Evolutionary conservation across 1,140 invertebrate genomes (phyloP).

Genomic region (Vanessa atalanta): DNA sequence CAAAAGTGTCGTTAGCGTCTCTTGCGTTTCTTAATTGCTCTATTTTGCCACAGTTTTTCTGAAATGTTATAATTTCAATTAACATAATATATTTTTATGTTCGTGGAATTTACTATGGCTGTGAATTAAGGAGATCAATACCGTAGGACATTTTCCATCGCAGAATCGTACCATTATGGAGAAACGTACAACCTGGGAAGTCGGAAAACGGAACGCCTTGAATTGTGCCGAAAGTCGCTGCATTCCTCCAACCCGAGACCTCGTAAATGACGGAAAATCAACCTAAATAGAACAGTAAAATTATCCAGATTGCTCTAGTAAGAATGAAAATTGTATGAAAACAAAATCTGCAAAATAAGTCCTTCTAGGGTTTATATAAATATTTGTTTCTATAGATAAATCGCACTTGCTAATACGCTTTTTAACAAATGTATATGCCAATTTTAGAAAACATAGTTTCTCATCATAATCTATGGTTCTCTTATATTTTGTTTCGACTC

Average conservation of each 20-base stretch:
- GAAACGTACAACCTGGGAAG: conserved; percentile 85
- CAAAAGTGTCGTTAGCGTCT: conserved; percentile 50
- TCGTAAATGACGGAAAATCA: conserved; percentile 77
- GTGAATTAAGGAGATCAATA: conserved; percentile 56
- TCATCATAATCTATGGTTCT: too few relatives aligned
- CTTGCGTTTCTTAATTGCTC: conserved; percentile 47
- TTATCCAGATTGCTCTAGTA: too few relatives aligned
- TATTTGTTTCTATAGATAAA: too few relatives aligned
- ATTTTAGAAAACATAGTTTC: too few relatives aligned
- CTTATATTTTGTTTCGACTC: too few relatives aligned
- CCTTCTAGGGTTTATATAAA: too few relatives aligned
- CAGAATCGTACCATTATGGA: conserved; percentile 87
- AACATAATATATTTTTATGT: neutral
- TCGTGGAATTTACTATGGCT: neutral
- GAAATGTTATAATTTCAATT: conserved; percentile 8
- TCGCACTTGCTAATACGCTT: too few relatives aligned
- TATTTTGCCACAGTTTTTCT: conserved; percentile 58
- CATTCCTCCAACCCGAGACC: conserved; percentile 62
- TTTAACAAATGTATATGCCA: too few relatives aligned
- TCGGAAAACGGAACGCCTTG: conserved; percentile 87
- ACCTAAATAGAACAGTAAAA: conserved; percentile 47
- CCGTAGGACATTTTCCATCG: conserved; percentile 81
- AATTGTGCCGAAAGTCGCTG: conserved; percentile 81
- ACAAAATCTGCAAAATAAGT: too few relatives aligned
- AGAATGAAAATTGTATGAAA: too few relatives aligned